Base-by-base conservation (phyloP, 2,797 vertebrate genomes). In the Periophthalmus magnuspinnatus region DNA sequence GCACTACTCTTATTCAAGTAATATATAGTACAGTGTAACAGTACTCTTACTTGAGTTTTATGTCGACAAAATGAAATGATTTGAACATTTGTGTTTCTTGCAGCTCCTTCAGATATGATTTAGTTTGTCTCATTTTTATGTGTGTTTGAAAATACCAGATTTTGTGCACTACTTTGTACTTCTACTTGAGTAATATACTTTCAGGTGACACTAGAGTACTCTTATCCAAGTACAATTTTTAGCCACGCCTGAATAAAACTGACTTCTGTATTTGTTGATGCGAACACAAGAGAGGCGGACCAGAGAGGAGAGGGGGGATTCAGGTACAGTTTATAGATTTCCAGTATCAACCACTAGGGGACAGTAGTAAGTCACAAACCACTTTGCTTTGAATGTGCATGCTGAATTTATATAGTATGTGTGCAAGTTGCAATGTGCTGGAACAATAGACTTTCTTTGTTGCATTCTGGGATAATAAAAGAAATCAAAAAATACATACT, bases 361-460 rank as follows among this genome's bases (percentile, higher is more conserved):
- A 95, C 97, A 99, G 96, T 97, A 99, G 95, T 95, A 97, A 98
- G 96, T 97, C 96, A 96, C 90, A 93, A 89, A 96, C 94, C 80
- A 93, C 67, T 74, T 56, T 69, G 78, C 84, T 80, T 9, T 65
- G 22, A 9, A 22, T 68, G 76, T 70, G 81, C 72, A 56, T 75
- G 38, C 9, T 69, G 70, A 62, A 67, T 48, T 45, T 66, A 47
- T 75, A 66, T 32, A 32, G 55, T 17, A 32, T 57, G 55, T 73
- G 70, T 36, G 32, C 59, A 61, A 41, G 59, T 72, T 75, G 83
- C 55, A 57, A 16, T 77, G 83, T 93, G 84, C 84, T 90, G 93
- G 95, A 98, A 99, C 97, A 99, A 99, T 98, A 98, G 96, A 93
- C 94, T 95, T 97, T 97, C 96, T 95, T 94, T 94, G 93, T 94